phyloP scores from a whole-genome alignment of 2,113 vertebrate species.

The Connochaetes taurinus region DNA sequence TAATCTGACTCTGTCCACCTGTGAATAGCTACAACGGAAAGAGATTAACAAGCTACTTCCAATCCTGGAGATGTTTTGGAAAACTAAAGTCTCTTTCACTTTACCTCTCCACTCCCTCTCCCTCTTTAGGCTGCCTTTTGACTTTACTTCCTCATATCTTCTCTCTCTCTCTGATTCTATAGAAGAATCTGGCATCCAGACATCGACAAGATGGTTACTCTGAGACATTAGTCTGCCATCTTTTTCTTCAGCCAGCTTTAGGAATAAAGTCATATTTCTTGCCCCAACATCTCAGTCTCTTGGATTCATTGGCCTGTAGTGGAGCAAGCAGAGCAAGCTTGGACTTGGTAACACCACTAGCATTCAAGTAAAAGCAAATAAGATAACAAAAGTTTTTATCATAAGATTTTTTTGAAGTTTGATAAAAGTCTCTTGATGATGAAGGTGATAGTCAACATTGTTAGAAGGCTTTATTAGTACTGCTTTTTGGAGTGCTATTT shows the following conservation, averaged over 20 bases:
- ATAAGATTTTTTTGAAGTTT: neutral
- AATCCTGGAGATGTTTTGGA: neutral
- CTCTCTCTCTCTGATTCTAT: neutral
- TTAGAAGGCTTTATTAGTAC: neutral
- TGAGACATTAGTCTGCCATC: neutral
- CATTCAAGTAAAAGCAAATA: neutral
- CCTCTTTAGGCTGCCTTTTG: neutral
- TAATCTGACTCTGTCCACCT: neutral
- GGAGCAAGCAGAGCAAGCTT: neutral
- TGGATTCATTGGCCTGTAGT: neutral
- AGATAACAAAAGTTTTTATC: neutral
- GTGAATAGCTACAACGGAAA: neutral
- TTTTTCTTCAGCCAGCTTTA: neutral
- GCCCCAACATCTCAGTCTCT: neutral
- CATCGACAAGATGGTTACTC: neutral
- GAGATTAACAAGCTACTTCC: neutral
- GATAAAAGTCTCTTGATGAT: neutral
- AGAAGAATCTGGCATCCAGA: neutral
- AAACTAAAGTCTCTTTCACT: neutral
- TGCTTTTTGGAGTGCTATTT: neutral
- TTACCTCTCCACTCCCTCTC: neutral
- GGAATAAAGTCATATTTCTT: neutral
- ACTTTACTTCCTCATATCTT: neutral
- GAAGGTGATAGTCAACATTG: neutral
- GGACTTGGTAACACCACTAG: neutral